Conservation (phyloP, 2,888 invertebrate species). For the Nysson spinosus region DNA sequence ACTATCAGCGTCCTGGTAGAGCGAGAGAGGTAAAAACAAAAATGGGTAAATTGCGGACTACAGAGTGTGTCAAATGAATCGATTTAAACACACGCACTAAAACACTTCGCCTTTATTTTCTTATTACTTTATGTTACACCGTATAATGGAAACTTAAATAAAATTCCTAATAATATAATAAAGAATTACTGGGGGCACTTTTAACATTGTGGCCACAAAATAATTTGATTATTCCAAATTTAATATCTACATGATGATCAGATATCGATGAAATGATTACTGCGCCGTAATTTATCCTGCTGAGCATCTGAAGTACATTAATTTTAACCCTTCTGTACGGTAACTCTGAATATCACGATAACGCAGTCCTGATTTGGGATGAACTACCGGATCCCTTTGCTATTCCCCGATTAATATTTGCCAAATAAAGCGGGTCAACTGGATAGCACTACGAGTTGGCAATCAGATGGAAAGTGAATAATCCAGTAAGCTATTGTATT, state of each 20-base stretch:
- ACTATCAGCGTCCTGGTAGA: conserved; percentile 12
- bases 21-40: conserved; percentile 1
- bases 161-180: no score
- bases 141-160: no score
- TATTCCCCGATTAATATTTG: conserved; percentile 34
- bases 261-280: no score
- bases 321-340: neutral
- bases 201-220: no score
- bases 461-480: neutral
- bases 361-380: conserved; percentile 15
- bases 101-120: no score
- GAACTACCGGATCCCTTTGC: conserved; percentile 8
- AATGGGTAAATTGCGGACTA: conserved; percentile 1
- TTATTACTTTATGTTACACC: no score
- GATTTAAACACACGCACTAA: no score
- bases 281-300: no score
- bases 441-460: neutral
- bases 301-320: conserved; percentile 8
- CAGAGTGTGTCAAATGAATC: conserved; percentile 47
- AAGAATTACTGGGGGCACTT: no score
- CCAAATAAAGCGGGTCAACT: conserved; percentile 22
- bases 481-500: conserved; percentile 35
- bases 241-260: no score
- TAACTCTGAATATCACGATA: conserved; percentile 14
- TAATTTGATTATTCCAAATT: no score